phyloP scores from a whole-genome alignment of 2,797 vertebrate genomes.

The Psittacula echo region DNA sequence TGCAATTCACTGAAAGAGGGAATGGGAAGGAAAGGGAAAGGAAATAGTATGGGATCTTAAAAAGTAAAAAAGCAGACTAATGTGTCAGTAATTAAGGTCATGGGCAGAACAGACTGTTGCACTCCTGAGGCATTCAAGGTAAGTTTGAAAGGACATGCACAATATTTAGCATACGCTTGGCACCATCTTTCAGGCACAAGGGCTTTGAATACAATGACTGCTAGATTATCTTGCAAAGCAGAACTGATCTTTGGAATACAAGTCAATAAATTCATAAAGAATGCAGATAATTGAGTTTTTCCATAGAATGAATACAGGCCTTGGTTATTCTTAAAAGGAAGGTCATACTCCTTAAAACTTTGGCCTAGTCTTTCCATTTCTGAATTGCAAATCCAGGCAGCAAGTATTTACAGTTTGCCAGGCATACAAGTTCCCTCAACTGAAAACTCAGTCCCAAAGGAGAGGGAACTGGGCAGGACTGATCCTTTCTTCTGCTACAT shows the following conservation, averaged over 20 bases:
- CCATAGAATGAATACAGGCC: neutral
- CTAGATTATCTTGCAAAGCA: neutral
- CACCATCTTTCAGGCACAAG: neutral
- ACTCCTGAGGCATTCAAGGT: neutral
- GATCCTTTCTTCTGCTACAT: neutral
- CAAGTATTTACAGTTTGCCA: neutral
- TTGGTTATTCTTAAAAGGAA: neutral
- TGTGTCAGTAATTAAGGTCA: neutral
- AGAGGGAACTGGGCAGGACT: neutral
- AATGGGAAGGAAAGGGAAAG: neutral
- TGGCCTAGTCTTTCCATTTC: neutral
- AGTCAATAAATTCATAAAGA: neutral
- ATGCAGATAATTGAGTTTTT: neutral
- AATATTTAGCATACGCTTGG: neutral
- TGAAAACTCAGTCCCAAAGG: neutral
- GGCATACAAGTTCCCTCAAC: neutral
- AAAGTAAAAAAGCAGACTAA: neutral
- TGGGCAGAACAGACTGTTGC: neutral
- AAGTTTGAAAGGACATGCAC: neutral
- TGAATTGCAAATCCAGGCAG: neutral
- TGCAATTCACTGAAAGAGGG: neutral
- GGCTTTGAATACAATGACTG: neutral
- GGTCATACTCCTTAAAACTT: neutral
- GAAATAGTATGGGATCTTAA: accelerated
- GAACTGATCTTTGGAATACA: neutral